Evolutionary conservation across 2,888 invertebrate species (phyloP).

Genomic region (Ptilodon capucinus): DNA sequence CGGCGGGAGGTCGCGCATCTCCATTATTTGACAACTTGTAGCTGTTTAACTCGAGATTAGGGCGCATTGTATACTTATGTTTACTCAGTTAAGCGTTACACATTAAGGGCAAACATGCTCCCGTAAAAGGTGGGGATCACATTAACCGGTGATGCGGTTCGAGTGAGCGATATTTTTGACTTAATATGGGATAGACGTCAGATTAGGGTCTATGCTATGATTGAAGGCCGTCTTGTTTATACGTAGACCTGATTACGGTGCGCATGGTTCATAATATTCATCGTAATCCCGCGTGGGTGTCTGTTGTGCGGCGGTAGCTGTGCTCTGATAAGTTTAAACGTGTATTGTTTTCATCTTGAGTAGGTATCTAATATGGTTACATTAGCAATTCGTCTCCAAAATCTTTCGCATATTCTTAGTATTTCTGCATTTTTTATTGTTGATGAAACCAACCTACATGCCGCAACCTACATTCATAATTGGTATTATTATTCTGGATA

Average conservation of each 20-base stretch:
- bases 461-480: too few species aligned
- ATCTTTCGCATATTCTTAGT: too few species aligned
- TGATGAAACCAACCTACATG: too few species aligned
- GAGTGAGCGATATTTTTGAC: slow-evolving; percentile 46
- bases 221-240: slow-evolving; percentile 43
- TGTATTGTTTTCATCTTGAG: slow-evolving; percentile 20
- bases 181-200: slow-evolving; percentile 50
- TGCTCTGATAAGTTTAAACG: slow-evolving; percentile 22
- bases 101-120: slow-evolving; percentile 38
- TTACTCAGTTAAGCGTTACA: slow-evolving; percentile 33
- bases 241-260: slow-evolving; percentile 37
- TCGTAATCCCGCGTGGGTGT: slow-evolving; percentile 31
- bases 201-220: slow-evolving; percentile 49
- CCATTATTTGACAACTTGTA: slow-evolving; percentile 57
- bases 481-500: too few species aligned
- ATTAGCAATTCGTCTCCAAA: too few species aligned
- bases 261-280: slow-evolving; percentile 30
- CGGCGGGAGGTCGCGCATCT: slow-evolving; percentile 48
- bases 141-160: slow-evolving; percentile 38
- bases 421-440: too few species aligned
- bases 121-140: slow-evolving; percentile 35
- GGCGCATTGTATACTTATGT: slow-evolving; percentile 39
- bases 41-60: slow-evolving; percentile 53
- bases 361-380: too few species aligned
- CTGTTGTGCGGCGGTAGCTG: slow-evolving; percentile 20